Percentiles rank a stretch among this genome's conserved stretches.
Evolutionary conservation across 2,797 vertebrate species (phyloP).

Genomic region (Neostethus bicornis): DNA sequence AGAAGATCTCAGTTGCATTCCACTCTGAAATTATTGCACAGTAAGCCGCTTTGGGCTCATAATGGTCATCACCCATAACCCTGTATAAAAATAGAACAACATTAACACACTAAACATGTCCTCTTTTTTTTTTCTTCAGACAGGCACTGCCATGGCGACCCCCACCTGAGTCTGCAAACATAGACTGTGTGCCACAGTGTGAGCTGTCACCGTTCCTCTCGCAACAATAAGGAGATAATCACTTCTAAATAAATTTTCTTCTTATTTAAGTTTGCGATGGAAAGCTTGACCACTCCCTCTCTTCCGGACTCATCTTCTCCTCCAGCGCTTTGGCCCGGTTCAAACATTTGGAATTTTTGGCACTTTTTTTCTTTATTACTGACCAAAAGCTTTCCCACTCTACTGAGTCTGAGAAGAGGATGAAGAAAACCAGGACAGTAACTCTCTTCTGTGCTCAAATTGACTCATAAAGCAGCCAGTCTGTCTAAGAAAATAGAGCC

Average conservation of each 20-base stretch:
- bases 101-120: slow-evolving; percentile 86
- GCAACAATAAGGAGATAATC: slow-evolving; percentile 43
- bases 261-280: slow-evolving; percentile 42
- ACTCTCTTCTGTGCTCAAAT: slow-evolving; percentile 36
- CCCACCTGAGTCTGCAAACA: slow-evolving; percentile 67
- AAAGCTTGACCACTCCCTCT: slow-evolving; percentile 47
- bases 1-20: slow-evolving; percentile 79
- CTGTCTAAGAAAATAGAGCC: slow-evolving; percentile 15
- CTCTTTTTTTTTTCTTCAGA: slow-evolving; percentile 44
- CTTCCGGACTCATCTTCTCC: slow-evolving; percentile 38
- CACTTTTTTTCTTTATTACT: slow-evolving; percentile 65
- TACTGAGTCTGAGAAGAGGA: slow-evolving; percentile 55
- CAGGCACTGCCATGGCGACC: slow-evolving; percentile 74
- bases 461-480: slow-evolving; percentile 36
- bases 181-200: slow-evolving; percentile 68
- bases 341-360: slow-evolving; percentile 69
- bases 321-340: slow-evolving; percentile 62
- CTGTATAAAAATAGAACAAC: slow-evolving; percentile 90
- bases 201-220: slow-evolving; percentile 57
- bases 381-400: slow-evolving; percentile 63
- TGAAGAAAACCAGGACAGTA: slow-evolving; percentile 48
- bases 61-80: slow-evolving; percentile 84
- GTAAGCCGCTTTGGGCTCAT: slow-evolving; percentile 87
- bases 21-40: slow-evolving; percentile 95
- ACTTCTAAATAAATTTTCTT: slow-evolving; percentile 54